phyloP scores from a whole-genome alignment of 2,888 invertebrate species.

The Pyrgus malvae region DNA sequence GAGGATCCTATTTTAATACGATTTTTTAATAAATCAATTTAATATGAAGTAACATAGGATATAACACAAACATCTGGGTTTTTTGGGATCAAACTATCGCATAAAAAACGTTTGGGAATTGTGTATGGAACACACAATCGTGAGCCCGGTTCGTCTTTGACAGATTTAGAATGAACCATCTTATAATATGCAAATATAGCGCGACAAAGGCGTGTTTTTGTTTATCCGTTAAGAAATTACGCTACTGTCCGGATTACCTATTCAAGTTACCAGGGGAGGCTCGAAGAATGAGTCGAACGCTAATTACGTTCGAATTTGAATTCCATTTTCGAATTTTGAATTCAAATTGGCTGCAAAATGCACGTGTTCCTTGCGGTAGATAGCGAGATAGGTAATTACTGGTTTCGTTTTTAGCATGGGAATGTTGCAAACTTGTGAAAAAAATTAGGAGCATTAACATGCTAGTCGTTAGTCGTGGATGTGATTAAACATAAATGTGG shows the following conservation, averaged over 20 bases:
- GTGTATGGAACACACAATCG: background rate
- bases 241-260: slow-evolving; percentile 42
- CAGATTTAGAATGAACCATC: slow-evolving; percentile 19
- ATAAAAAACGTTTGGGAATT: too few species aligned
- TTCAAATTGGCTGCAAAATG: slow-evolving; percentile 65
- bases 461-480: too few species aligned
- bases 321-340: slow-evolving; percentile 18
- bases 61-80: too few species aligned
- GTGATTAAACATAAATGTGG: too few species aligned
- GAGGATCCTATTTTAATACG: too few species aligned
- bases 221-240: slow-evolving; percentile 59
- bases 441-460: too few species aligned
- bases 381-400: slow-evolving; percentile 26
- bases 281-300: slow-evolving; percentile 45
- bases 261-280: slow-evolving; percentile 45
- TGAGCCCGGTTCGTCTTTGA: background rate
- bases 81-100: too few species aligned
- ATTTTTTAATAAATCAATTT: too few species aligned
- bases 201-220: slow-evolving; percentile 71
- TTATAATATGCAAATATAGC: slow-evolving; percentile 68
- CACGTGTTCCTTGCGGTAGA: slow-evolving; percentile 54
- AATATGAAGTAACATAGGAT: too few species aligned
- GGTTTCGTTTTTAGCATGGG: slow-evolving; percentile 17
- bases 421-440: slow-evolving; percentile 37
- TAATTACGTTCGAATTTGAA: slow-evolving; percentile 67